phyloP scores from a whole-genome alignment of 1,140 invertebrate genomes.

The Neuroterus valhalla region DNA sequence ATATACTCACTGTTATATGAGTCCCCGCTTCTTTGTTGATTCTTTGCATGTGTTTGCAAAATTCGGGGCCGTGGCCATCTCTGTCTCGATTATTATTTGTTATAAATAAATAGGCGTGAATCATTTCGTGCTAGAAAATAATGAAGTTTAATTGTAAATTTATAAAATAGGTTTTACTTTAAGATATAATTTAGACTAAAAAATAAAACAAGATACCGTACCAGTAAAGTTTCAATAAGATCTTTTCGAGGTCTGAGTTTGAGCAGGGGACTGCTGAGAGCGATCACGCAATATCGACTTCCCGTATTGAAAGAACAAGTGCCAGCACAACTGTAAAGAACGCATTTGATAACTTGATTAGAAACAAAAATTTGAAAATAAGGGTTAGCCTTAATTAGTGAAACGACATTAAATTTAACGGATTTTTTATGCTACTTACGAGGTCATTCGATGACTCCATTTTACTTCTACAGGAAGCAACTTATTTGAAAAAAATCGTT shows the following conservation, averaged over 20 bases:
- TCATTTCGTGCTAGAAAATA: constrained; percentile 94
- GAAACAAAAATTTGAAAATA: no score
- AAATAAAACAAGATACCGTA: constrained; percentile 63
- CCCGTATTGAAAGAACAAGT: constrained; percentile 86
- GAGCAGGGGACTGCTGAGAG: constrained; percentile 91
- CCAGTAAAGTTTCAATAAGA: constrained; percentile 94
- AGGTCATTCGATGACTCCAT: constrained; percentile 97
- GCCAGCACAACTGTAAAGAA: constrained; percentile 83
- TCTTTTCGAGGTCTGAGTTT: constrained; percentile 95
- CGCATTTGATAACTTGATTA: background rate
- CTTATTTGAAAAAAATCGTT: constrained; percentile 88
- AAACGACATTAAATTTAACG: constrained; percentile 39
- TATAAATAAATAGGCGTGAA: constrained; percentile 97
- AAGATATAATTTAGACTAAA: constrained; percentile 37
- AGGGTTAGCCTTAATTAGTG: background rate
- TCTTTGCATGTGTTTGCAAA: constrained; percentile 93
- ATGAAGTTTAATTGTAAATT: constrained; percentile 30
- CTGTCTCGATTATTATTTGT: constrained; percentile 87
- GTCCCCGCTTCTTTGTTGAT: constrained; percentile 93
- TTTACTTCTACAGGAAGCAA: constrained; percentile 87
- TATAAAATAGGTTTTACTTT: constrained; percentile 22
- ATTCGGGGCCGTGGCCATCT: constrained; percentile 96
- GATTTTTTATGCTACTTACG: constrained; percentile 76
- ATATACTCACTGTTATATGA: constrained; percentile 85
- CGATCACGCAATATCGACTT: constrained; percentile 87